These are phyloP conservation scores for Cyanoramphus novaezelandiae DNA, from an alignment of 2,113 vertebrate species.

Conservation along the genomic window DNA sequence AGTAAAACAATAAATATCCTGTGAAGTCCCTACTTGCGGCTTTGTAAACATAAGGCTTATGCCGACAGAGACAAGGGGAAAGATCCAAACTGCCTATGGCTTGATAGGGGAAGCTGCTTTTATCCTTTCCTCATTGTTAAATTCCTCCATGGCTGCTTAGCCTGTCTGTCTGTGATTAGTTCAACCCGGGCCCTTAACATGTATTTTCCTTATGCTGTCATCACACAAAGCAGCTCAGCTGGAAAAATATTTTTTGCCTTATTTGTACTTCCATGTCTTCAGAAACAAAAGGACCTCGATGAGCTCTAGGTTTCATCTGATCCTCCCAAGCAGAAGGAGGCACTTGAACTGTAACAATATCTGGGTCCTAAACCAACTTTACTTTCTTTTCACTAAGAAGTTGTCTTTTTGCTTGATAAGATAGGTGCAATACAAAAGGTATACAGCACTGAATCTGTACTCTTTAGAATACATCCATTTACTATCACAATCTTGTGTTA, in stretches of 20 bases:
- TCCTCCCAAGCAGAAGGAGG: background rate
- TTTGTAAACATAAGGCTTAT: background rate
- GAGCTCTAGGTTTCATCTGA: background rate
- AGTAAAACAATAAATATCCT: background rate
- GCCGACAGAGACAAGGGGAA: background rate
- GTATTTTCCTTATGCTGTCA: background rate
- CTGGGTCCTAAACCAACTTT: background rate
- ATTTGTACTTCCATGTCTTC: background rate
- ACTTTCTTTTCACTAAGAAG: background rate
- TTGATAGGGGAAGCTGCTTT: background rate
- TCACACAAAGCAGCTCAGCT: background rate
- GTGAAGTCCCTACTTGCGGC: background rate
- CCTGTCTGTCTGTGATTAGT: background rate
- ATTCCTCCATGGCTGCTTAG: background rate
- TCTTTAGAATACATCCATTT: background rate
- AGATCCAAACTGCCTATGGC: background rate
- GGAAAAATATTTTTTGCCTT: background rate
- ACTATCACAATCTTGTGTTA: background rate
- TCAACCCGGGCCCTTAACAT: rapidly evolving
- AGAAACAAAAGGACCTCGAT: background rate
- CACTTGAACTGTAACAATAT: background rate
- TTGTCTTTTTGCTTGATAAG: background rate
- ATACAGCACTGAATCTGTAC: background rate
- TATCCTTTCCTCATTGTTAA: background rate
- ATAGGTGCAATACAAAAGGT: background rate